Percentiles rank a stretch among this genome's conserved stretches.
Evolutionary conservation across 2,888 invertebrate species (phyloP).

Genomic region (Limnephilus auricula): DNA sequence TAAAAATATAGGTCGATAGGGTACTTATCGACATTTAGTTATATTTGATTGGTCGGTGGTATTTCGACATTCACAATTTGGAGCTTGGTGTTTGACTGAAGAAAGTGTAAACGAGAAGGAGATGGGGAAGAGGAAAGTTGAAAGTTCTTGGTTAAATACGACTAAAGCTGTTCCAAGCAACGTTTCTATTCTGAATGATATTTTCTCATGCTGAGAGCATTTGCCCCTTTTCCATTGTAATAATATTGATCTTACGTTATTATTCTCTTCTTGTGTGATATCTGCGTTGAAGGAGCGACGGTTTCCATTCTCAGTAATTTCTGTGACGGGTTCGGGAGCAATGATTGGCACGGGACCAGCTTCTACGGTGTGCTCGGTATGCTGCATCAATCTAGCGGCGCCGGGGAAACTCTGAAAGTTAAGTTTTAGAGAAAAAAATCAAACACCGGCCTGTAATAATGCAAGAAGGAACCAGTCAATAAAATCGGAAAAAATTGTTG

Average conservation of each 20-base stretch:
- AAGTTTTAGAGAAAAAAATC: background rate
- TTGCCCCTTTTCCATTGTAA: too few species aligned
- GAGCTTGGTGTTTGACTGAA: too few species aligned
- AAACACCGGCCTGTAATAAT: background rate
- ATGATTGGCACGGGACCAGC: slow-evolving; percentile 69
- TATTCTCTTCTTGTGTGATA: slow-evolving; percentile 74
- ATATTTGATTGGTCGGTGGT: too few species aligned
- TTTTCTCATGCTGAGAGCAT: background rate
- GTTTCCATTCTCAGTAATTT: slow-evolving; percentile 69
- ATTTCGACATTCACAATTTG: too few species aligned
- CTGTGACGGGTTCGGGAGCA: slow-evolving; percentile 67
- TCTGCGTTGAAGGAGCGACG: slow-evolving; percentile 76
- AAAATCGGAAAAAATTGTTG: too few species aligned
- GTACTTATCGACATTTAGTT: too few species aligned
- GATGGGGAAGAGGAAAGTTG: background rate
- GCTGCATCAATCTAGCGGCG: slow-evolving; percentile 80
- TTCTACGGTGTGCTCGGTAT: slow-evolving; percentile 73
- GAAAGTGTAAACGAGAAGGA: background rate
- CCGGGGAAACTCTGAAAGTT: slow-evolving; percentile 78
- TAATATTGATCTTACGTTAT: slow-evolving; percentile 71
- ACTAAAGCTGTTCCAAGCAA: background rate
- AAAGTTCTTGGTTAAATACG: background rate
- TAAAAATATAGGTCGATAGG: too few species aligned
- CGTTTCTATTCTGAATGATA: background rate
- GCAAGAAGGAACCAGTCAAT: too few species aligned